Conservation (phyloP, 2,113 vertebrate species). For the Corydoras sp. region DNA sequence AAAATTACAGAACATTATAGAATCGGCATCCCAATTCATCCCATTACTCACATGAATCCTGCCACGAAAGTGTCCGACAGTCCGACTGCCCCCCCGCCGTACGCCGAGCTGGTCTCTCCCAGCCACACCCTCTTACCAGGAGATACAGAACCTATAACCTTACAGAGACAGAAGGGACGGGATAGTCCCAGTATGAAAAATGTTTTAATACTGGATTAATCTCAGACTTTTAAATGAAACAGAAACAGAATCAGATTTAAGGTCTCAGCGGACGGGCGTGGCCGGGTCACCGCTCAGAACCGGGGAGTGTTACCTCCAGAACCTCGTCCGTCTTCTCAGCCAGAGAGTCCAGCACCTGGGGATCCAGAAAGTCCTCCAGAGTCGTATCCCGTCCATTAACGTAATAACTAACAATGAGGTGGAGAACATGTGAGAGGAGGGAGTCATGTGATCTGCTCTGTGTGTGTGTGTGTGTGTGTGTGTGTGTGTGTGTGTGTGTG, state of each 20-base stretch:
- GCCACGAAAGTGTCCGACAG: constrained; percentile 83
- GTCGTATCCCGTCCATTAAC: constrained; percentile 80
- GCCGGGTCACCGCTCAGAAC: too few relatives aligned
- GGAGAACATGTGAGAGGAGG: neutral
- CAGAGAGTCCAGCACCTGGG: constrained; percentile 79
- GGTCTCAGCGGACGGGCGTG: too few relatives aligned
- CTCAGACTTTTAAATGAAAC: too few relatives aligned
- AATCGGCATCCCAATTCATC: too few relatives aligned
- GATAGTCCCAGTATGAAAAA: neutral
- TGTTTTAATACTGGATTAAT: constrained; percentile 4
- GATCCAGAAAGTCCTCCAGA: constrained; percentile 79
- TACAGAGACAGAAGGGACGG: constrained; percentile 51
- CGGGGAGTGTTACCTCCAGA: constrained; percentile 65
- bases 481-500: neutral
- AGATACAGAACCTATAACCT: constrained; percentile 58
- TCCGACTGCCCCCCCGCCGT: constrained; percentile 78
- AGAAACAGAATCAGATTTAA: too few relatives aligned
- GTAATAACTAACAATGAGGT: constrained; percentile 76
- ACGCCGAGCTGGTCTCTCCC: constrained; percentile 92
- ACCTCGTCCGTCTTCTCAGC: constrained; percentile 61
- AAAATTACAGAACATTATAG: constrained; percentile 63
- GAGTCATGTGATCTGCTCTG: too few relatives aligned
- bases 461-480: neutral
- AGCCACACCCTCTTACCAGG: constrained; percentile 83
- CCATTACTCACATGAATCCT: constrained; percentile 85